Conservation (phyloP, 2,797 vertebrate species). For the Thamnophis elegans region DNA sequence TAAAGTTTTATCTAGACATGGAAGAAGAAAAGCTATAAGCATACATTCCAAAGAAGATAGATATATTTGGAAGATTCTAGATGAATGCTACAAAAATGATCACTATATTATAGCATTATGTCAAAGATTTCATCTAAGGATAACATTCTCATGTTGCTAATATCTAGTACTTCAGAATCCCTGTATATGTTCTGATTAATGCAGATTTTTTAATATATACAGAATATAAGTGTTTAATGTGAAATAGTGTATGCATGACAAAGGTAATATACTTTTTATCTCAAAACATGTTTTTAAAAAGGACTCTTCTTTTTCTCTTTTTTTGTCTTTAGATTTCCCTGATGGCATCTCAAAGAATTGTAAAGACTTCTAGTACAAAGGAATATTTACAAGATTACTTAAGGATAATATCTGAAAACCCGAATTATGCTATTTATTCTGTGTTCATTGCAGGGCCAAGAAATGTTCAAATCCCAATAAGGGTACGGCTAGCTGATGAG, state of each 20-base stretch:
- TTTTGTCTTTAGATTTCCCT: neutral
- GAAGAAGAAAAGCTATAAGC: neutral
- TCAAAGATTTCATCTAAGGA: conserved; percentile 21
- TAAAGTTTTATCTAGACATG: neutral
- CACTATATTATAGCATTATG: neutral
- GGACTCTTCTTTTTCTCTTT: neutral
- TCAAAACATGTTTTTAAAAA: conserved; percentile 1
- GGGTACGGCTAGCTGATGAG: too few relatives aligned
- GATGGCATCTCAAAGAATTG: conserved; percentile 1
- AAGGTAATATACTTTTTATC: neutral
- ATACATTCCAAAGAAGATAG: neutral
- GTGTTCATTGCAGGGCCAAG: neutral
- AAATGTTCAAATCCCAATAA: too few relatives aligned
- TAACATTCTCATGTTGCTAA: neutral
- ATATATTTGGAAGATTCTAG: neutral
- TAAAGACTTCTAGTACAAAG: conserved; percentile 21
- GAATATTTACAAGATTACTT: neutral
- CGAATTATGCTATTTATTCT: neutral
- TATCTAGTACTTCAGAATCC: conserved; percentile 24
- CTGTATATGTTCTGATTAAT: neutral
- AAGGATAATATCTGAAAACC: neutral
- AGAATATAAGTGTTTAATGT: conserved; percentile 10
- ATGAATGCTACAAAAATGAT: neutral
- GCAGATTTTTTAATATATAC: too few relatives aligned
- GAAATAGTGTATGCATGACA: conserved; percentile 14